phyloP scores from a whole-genome alignment of 2,797 vertebrate species.

The Enteromius mattozi region DNA sequence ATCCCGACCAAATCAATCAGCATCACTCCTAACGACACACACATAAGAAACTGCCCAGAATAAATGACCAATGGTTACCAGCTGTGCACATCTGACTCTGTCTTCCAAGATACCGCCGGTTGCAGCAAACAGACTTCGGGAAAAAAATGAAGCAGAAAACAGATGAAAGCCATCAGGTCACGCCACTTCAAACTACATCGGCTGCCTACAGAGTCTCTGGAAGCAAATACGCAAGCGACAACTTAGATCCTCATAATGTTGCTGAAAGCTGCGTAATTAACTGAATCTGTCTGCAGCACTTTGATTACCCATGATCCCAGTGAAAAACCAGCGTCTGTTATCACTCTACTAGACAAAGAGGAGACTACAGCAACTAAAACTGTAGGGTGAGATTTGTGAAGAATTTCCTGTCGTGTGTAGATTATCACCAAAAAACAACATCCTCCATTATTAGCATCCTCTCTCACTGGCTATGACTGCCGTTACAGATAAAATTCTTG shows the following conservation, averaged over 20 bases:
- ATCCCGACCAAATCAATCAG: constrained; percentile 2
- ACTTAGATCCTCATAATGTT: background rate
- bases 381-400: constrained; percentile 64
- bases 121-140: constrained; percentile 6
- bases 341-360: background rate
- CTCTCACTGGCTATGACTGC: constrained; percentile 70
- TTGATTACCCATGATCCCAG: background rate
- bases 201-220: background rate
- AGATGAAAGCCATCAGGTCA: constrained; percentile 5
- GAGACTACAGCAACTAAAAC: constrained; percentile 21
- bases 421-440: constrained; percentile 77
- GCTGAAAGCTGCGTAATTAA: background rate
- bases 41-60: constrained; percentile 16
- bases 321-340: background rate
- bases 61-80: constrained; percentile 28
- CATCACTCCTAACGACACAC: constrained; percentile 18
- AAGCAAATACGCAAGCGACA: background rate
- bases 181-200: background rate
- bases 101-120: background rate
- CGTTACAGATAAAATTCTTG: constrained; percentile 75
- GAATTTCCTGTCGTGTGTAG: constrained; percentile 81
- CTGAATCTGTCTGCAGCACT: background rate
- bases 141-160: background rate
- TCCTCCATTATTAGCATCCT: constrained; percentile 67
- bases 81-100: constrained; percentile 15